A percentile compares a stretch with the other conserved stretches of the same genome.
Evolutionary conservation across 2,113 vertebrate species (phyloP).

Genomic region (Copsychus sechellarum): DNA sequence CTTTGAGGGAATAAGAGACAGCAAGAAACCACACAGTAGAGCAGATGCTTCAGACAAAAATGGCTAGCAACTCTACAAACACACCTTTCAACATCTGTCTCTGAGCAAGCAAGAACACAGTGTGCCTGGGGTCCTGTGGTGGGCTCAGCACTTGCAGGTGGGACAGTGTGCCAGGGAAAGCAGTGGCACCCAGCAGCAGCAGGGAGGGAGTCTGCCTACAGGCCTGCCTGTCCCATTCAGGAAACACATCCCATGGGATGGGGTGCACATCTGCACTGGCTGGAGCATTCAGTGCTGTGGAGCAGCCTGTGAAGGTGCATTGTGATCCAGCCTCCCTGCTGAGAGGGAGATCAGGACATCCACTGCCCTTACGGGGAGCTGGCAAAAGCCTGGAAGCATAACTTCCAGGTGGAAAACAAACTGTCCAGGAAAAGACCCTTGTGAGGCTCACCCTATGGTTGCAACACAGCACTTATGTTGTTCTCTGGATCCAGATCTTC

Average conservation of each 20-base stretch:
- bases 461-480: neutral
- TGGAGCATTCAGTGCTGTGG: neutral
- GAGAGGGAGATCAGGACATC: neutral
- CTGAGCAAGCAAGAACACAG: neutral
- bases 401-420: neutral
- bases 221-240: rapidly evolving
- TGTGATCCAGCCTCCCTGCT: neutral
- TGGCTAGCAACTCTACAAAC: neutral
- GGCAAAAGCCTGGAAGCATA: neutral
- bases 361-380: rapidly evolving
- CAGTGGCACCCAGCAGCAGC: neutral
- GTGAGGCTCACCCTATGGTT: neutral
- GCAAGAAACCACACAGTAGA: neutral
- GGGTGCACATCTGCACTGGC: rapidly evolving
- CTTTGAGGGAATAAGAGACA: neutral
- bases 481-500: neutral
- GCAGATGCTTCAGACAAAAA: neutral
- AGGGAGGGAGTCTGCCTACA: rapidly evolving
- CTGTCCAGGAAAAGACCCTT: neutral
- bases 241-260: rapidly evolving
- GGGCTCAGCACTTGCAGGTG: neutral
- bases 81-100: neutral
- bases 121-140: neutral
- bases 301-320: neutral
- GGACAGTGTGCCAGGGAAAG: neutral